Evolutionary conservation across 2,113 vertebrate genomes (phyloP), one percentile per base, ranked within the genome.

Genomic region (Ramphastos sulfuratus): DNA sequence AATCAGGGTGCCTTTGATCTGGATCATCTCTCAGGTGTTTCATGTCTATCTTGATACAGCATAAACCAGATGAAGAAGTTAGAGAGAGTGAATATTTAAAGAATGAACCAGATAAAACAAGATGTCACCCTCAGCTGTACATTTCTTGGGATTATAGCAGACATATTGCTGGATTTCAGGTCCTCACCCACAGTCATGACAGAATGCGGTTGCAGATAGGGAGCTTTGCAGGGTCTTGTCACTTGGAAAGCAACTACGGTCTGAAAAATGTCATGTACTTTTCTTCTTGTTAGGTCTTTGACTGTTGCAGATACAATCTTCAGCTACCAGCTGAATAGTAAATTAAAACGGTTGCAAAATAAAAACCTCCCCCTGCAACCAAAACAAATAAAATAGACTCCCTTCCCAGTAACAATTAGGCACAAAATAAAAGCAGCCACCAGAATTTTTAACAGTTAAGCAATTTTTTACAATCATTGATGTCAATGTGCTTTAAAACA

Each of bases 191-290:
- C 65, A 87, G 55, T 64, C 25, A 19, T 55, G 71, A 79, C 75
- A 91, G 76, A 75, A 82, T 77, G 67, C 71, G 82, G 87, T 78
- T 48, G 85, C 74, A 89, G 78, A 80, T 4, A 76, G 50, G 37
- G 30, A 95, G 63, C 66, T 92, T 84, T 92, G 94, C 94, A 93
- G 66, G 54, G 54, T 81, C 88, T 92, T 87, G 71, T 86, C 95
- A 82, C 66, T 90, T 52, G 46, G 33, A 28, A 4, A 48, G 59
- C 42, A 90, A 91, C 90, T 33, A 33, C 2, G 24, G 31, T 25
- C 85, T 91, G 60, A 70, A 59, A 94, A 87, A 42, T 55, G 33
- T 64, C 59, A 91, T 18, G 42, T 52, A 42, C 87, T 90, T 89
- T 74, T 91, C 59, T 87, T 89, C 18, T 76, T 65, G 10, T 25